Evolutionary conservation across 2,888 invertebrate species (phyloP), one percentile per base, ranked within the genome.

Genomic region (Hemicrepidius hirtus): DNA sequence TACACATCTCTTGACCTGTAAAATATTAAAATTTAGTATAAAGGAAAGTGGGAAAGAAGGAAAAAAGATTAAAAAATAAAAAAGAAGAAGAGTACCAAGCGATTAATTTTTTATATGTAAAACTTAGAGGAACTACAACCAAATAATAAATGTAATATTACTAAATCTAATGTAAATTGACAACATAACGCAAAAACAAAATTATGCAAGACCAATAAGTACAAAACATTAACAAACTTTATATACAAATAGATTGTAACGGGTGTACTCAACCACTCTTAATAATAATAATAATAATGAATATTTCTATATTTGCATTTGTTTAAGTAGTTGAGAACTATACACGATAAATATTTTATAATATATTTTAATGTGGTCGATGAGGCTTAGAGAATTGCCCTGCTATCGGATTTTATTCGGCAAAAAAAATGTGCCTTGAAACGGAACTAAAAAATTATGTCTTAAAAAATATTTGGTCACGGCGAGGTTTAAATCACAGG

Each of bases 401-500:
- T 85, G 84, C 83, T 83, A 80, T 81, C 13, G 81, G 79, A 13
- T 64, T 65, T 77, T 64, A 71, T 74, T 68, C 71, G 68, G 70
- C 67, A 74, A 75, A 73, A 76, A 76, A 79, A 81, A 81, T 78
- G 80, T 78, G 80, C 79, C 79, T 77, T 76, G 77, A 77, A 67
- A n/a, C n/a, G 41, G 37, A 53, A 62, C 59, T 75, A 60, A 18
- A 40, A 68, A 64, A 62, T 57, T 74, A 55, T 80, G 79, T 81
- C 77, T 32, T 68, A 64, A 57, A 64, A 57, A 80, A 78, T 84
- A 83, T 85, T 85, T 85, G 85, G 84, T 85, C 82, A 80, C 80
- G 78, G 85, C 84, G 84, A 85, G 84, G 85, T 84, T 81, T n/a
- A n/a, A 78, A 84, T 84, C 83, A 84, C 85, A 85, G 85, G 85